Evolutionary conservation across 1,140 invertebrate genomes (phyloP), one percentile per base, ranked within the genome.

Genomic region (Ostrea edulis): DNA sequence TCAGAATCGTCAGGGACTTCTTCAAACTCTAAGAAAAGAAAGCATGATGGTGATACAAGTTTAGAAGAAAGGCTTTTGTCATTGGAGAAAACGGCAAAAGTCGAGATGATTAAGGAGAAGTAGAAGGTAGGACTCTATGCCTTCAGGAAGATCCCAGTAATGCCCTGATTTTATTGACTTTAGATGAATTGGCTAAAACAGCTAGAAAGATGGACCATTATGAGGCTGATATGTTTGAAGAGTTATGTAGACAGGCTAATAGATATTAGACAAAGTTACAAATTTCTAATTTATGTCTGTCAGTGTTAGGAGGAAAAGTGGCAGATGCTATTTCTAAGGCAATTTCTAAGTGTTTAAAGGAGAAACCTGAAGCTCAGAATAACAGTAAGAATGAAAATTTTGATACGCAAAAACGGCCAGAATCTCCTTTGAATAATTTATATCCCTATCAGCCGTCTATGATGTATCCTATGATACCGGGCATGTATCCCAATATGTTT

Each of bases 181-280:
- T 90, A 51, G 89, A 88, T 3, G 89, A 90, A 8, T n/a, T 90
- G 0, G 54, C 87, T 1, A 88, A 84, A 35, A 51, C 29, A 5
- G 29, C 86, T 7, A 84, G 84, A 55, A 84, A 77, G 52, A 20
- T 52, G 0, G 14, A 14, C 7, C 58, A 86, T 81, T 65, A 86
- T 8, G 89, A 90, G 9, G 85, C 84, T 25, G 86, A 88, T 17
- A 84, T 53, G 8, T 90, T 84, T 84, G 89, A 90, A 35, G 84
- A 90, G 51, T 22, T 90, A 17, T 82, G 54, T 55, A 65, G 89
- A 29, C 89, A 90, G 51, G 86, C 87, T 29, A 86, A 77, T 84
- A 17, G 85, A 14, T 51, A 88, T 77, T 55, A 65, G 35, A 4
- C 35, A 20, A 82, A 82, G 51, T 51, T 82, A 17, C 51, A 86